Base-by-base conservation (phyloP, 1,140 invertebrate genomes). In the silkworm (Bombyx mori) region DNA sequence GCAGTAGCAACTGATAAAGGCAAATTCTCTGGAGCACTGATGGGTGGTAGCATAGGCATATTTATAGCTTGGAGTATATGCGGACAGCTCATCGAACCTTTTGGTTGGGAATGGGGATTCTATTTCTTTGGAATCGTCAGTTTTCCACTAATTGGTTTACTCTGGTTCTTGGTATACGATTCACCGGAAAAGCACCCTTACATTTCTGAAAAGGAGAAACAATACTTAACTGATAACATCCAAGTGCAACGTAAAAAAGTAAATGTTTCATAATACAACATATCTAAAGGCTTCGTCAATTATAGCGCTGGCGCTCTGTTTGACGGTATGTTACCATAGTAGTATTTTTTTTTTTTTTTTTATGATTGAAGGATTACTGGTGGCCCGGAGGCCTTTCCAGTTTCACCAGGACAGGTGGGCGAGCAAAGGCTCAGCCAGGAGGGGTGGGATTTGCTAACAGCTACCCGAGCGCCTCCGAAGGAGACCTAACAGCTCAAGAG, bases 11-110 rank as follows among this genome's bases (percentile, higher is more conserved):
- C 47, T 7, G 52, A 65, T 26, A 52, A 56, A 48, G 63, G 63
- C n/a, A 65, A 59, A 50, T 65, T 59, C 42, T n/a, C 57, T 35
- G 63, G 63, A 46, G 60, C 57, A 10, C 18, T 59, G n/a, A 60
- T 61, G 22, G 54, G 63, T 8, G 63, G 63, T 8, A 58, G 44
- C 10, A 61, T 65, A 43, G 63, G 63, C 3, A 61, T 56, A 10
- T 65, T 65, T 12, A 26, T 54, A 8, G 56, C 55, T 9, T 57
- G 56, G 56, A 44, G 35, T 18, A 9, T 51, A 6, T 57, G 56
- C 43, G 56, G 56, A 44, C 18, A 44, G 9, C n/a, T 57, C 8
- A 51, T 57, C 5, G 56, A 44, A 51, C 12, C 56, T 1, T 51
- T 57, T 12, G 56, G 56, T 9, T 57, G 56, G 56, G 48, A 57